Evolutionary conservation across 2,888 invertebrate species (phyloP).

Genomic region (Hydroisotoma schaefferi): DNA sequence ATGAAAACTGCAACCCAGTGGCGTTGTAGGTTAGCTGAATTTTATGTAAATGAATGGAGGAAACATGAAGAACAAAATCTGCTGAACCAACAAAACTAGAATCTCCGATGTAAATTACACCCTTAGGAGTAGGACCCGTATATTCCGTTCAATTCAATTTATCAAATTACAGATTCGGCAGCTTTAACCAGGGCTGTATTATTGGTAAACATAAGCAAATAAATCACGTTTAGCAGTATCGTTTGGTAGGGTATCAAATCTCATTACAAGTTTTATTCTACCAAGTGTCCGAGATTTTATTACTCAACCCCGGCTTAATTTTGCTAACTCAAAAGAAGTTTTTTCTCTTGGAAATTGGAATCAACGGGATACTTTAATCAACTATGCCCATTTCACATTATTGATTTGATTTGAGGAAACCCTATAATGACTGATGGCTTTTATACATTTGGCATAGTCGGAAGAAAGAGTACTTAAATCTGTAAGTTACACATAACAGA

Average conservation of each 20-base stretch:
- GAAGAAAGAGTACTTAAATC: no score
- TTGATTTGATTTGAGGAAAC: no score
- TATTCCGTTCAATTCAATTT: constrained; percentile 16
- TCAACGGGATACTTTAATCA: background rate
- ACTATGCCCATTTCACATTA: no score
- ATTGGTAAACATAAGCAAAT: no score
- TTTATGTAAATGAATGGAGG: background rate
- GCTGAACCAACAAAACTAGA: background rate
- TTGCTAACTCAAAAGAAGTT: background rate
- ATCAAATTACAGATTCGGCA: constrained; percentile 20
- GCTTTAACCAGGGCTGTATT: no score
- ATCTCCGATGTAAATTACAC: constrained; percentile 13
- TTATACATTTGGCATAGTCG: no score
- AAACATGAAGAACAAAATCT: background rate
- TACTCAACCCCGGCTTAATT: background rate
- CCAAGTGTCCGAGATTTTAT: background rate
- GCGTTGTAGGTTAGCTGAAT: no score
- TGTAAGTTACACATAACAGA: no score
- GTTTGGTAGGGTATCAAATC: background rate
- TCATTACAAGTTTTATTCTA: background rate
- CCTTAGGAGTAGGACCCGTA: constrained; percentile 10
- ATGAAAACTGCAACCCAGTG: no score
- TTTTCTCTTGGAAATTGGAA: background rate
- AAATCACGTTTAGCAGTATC: no score
- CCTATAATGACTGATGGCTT: no score